A percentile compares a stretch with the other conserved stretches of the same genome.
These are phyloP conservation scores for roundworm (Caenorhabditis elegans) DNA, from an alignment of 1,140 invertebrate species.

Conservation along the genomic window WBcel235 BX284602.5:13419001-13419500, in stretches of 20 bases:
- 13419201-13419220: not conserved
- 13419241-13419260: slow-evolving; percentile 31
- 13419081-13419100: not conserved
- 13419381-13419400: no score
- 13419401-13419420: no score
- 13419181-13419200: slow-evolving; percentile 20
- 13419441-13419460: no score
- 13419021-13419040: not conserved
- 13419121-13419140: not conserved
- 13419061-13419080: not conserved
- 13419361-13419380: no score
- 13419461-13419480: no score
- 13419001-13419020: slow-evolving; percentile 4
- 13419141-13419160: slow-evolving; percentile 32
- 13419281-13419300: not conserved
- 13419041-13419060: slow-evolving; percentile 12
- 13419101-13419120: slow-evolving; percentile 1
- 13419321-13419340: no score
- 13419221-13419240: slow-evolving; percentile 27
- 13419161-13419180: slow-evolving; percentile 31
- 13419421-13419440: no score
- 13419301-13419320: not conserved
- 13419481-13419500: no score
- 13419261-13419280: not conserved
- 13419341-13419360: no score